phyloP scores from a whole-genome alignment of 2,797 vertebrate species.

The Spinus pinus region DNA sequence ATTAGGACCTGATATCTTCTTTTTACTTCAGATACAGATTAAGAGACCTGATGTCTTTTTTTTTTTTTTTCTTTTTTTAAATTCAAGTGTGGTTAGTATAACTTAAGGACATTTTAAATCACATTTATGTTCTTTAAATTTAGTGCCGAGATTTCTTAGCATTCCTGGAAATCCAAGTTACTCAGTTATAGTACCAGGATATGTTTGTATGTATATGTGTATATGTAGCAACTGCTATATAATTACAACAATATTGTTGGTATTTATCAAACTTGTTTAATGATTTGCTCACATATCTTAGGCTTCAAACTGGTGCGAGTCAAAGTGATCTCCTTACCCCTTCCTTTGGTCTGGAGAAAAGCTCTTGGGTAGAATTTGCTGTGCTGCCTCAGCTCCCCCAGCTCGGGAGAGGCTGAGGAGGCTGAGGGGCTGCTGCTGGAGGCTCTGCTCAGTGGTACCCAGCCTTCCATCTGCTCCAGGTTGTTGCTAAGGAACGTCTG shows the following conservation, averaged over 20 bases:
- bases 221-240: neutral
- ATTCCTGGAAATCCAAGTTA: neutral
- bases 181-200: neutral
- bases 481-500: constrained; percentile 60
- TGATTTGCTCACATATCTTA: neutral
- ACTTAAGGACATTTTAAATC: neutral
- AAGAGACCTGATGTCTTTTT: neutral
- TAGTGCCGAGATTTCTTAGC: neutral
- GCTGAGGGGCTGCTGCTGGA: neutral
- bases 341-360: neutral
- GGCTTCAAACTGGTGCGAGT: neutral
- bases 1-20: neutral
- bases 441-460: neutral
- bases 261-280: neutral
- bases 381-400: neutral
- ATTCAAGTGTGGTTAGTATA: neutral
- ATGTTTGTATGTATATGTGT: neutral
- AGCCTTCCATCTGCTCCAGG: neutral
- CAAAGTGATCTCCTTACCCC: neutral
- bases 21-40: neutral
- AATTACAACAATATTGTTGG: neutral
- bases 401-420: neutral
- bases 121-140: neutral
- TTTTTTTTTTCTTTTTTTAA: neutral
- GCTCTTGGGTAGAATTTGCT: neutral